phyloP scores from a whole-genome alignment of 2,113 vertebrate species.

The Ursus arctos region DNA sequence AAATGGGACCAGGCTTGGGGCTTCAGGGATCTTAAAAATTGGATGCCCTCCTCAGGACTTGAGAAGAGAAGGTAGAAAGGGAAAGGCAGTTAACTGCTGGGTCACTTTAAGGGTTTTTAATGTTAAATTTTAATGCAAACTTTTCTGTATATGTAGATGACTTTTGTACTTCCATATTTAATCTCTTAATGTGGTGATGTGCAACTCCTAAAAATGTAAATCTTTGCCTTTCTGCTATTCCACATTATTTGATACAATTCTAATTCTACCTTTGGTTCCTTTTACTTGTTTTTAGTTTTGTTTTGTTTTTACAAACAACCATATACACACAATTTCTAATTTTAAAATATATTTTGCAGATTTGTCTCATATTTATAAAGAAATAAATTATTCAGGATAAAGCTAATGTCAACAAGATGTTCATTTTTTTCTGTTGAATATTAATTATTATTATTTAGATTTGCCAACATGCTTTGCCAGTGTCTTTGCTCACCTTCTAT shows the following conservation, averaged over 20 bases:
- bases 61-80: not conserved
- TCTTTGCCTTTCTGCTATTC: not conserved
- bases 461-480: not conserved
- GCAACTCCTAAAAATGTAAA: not conserved
- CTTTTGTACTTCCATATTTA: not conserved
- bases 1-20: not conserved
- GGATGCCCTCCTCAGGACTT: not conserved
- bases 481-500: not conserved
- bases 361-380: not conserved
- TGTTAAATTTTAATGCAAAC: not conserved
- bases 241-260: not conserved
- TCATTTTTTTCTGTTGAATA: not conserved
- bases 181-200: not conserved
- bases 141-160: not conserved
- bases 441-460: constrained; percentile 2
- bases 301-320: not conserved
- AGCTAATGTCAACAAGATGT: not conserved
- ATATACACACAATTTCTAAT: not conserved
- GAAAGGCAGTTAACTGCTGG: not conserved
- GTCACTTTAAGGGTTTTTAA: constrained; percentile 34
- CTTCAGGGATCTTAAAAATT: not conserved
- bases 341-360: constrained; percentile 37
- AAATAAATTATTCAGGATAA: constrained; percentile 39
- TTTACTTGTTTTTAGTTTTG: not conserved
- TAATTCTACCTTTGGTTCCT: not conserved